Evolutionary conservation across 2,113 vertebrate species (phyloP).

Genomic region (Embiotoca jacksoni): DNA sequence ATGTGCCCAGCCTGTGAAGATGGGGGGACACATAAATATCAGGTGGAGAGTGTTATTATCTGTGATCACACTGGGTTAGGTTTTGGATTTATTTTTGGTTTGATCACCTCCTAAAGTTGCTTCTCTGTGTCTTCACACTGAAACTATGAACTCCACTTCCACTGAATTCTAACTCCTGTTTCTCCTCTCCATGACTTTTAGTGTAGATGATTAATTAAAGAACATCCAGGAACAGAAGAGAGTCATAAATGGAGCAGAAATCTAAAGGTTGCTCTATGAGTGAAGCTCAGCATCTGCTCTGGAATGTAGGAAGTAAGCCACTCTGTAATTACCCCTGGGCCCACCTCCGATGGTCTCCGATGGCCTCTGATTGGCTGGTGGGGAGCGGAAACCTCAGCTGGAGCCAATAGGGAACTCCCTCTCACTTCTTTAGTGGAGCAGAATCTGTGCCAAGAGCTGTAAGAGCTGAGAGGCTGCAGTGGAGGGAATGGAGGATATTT

Average conservation of each 20-base stretch:
- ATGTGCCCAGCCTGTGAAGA: too few species aligned
- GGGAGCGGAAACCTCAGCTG: neutral
- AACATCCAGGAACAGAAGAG: neutral
- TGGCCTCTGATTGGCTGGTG: slow-evolving; percentile 52
- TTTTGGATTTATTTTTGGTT: too few species aligned
- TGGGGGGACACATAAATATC: too few species aligned
- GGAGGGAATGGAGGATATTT: slow-evolving; percentile 64
- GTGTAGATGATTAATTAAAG: neutral
- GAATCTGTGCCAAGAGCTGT: slow-evolving; percentile 59
- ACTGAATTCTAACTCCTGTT: too few species aligned
- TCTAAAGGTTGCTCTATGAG: slow-evolving; percentile 28
- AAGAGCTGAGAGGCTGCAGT: slow-evolving; percentile 59
- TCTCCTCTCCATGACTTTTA: neutral
- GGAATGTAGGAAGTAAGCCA: slow-evolving; percentile 75
- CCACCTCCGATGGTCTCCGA: neutral
- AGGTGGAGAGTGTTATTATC: neutral
- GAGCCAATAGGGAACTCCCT: slow-evolving; percentile 40
- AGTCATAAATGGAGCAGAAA: slow-evolving; percentile 21
- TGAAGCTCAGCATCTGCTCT: slow-evolving; percentile 56
- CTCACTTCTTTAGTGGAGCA: slow-evolving; percentile 21
- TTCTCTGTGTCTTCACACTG: too few species aligned
- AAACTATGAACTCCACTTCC: too few species aligned
- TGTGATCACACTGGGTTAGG: neutral
- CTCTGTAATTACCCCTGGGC: slow-evolving; percentile 76
- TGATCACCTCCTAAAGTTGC: too few species aligned